phyloP scores from a whole-genome alignment of 92 coral and sea anemone genomes.

The Porites divaricata region DNA sequence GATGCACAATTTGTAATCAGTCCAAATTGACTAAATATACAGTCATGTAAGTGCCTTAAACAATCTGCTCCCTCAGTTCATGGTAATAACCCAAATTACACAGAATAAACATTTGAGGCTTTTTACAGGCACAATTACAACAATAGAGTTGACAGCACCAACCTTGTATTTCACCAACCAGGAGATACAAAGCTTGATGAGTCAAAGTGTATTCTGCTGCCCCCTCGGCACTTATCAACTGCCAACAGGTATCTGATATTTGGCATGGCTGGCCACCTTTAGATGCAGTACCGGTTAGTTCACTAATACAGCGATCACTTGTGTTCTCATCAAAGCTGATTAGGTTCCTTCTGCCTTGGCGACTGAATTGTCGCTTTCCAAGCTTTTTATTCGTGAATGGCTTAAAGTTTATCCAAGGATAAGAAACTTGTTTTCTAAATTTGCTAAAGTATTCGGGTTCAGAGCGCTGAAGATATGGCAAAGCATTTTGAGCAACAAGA shows the following conservation, averaged over 20 bases:
- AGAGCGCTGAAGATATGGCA: slow-evolving; percentile 58
- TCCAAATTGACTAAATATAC: too few relatives aligned
- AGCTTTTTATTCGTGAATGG: slow-evolving; percentile 52
- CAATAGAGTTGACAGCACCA: not conserved
- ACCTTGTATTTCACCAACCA: slow-evolving; percentile 87
- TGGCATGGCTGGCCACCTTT: slow-evolving; percentile 51
- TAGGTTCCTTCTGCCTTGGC: slow-evolving; percentile 54
- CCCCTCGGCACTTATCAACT: slow-evolving; percentile 66
- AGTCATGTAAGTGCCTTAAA: too few relatives aligned
- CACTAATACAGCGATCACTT: slow-evolving; percentile 80
- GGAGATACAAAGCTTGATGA: slow-evolving; percentile 81
- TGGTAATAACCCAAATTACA: too few relatives aligned
- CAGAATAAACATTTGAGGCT: too few relatives aligned
- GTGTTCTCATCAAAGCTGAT: slow-evolving; percentile 75
- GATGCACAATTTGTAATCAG: too few relatives aligned
- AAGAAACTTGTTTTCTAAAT: slow-evolving; percentile 66
- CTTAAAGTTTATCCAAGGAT: slow-evolving; percentile 85
- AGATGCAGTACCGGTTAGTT: slow-evolving; percentile 69
- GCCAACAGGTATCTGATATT: slow-evolving; percentile 78
- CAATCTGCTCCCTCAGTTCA: too few relatives aligned
- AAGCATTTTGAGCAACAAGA: slow-evolving; percentile 59
- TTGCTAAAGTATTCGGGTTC: slow-evolving; percentile 65
- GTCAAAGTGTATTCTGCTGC: slow-evolving; percentile 81
- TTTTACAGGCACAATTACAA: too few relatives aligned
- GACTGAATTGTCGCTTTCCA: slow-evolving; percentile 29